These are phyloP conservation scores for Poeciliopsis occidentalis DNA, from an alignment of 2,113 vertebrate genomes.

Conservation along the genomic window DNA sequence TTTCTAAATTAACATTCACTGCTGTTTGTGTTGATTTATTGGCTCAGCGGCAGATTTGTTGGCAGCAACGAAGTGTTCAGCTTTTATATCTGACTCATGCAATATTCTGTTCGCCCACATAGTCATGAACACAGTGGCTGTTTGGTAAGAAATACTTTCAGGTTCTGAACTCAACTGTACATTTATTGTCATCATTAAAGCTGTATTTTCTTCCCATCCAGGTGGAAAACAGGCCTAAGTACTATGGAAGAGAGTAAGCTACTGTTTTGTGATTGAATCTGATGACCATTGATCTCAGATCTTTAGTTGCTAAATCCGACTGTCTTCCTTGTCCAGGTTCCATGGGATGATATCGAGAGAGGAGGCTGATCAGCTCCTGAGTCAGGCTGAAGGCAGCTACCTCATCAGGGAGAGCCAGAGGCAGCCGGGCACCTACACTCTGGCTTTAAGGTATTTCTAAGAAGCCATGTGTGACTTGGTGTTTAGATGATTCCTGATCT, in stretches of 20 bases:
- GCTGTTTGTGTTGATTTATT: constrained; percentile 54
- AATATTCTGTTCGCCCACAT: constrained; percentile 37
- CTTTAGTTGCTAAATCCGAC: not conserved
- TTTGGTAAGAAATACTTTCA: not conserved
- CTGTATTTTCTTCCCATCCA: constrained; percentile 63
- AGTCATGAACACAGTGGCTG: not conserved
- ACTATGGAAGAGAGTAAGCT: constrained; percentile 99
- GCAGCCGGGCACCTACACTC: constrained; percentile 96
- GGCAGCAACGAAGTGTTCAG: constrained; percentile 30
- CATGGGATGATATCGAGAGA: constrained; percentile 99
- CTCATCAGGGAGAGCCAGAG: constrained; percentile 98
- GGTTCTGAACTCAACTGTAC: not conserved
- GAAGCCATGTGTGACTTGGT: too few species aligned
- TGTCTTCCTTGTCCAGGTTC: constrained; percentile 80
- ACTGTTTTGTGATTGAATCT: not conserved
- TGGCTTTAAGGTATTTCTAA: constrained; percentile 89
- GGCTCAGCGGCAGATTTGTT: constrained; percentile 49
- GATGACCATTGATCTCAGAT: not conserved
- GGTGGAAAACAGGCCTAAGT: constrained; percentile 97
- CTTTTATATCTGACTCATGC: constrained; percentile 52
- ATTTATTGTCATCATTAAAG: not conserved
- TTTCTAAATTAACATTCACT: constrained; percentile 39
- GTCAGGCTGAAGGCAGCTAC: constrained; percentile 96
- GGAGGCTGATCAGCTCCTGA: constrained; percentile 92
- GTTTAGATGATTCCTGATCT: too few species aligned